These are phyloP conservation scores for Melospiza melodia DNA, from an alignment of 2,113 vertebrate genomes.

Conservation along the genomic window DNA sequence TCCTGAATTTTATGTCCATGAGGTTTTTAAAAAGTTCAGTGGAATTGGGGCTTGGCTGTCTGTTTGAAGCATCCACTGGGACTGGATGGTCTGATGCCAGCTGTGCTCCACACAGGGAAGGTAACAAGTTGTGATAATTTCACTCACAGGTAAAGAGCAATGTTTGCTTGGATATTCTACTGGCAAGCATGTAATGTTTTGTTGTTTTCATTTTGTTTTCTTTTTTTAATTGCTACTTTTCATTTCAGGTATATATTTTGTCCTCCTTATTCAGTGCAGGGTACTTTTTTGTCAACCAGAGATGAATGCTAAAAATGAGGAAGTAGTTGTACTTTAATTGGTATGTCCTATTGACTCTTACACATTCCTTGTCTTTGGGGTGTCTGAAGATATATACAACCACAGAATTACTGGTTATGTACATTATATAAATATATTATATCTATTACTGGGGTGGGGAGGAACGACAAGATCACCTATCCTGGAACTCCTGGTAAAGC, in stretches of 20 bases:
- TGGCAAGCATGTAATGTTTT: neutral
- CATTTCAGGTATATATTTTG: neutral
- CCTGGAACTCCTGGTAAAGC: neutral
- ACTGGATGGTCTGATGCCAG: neutral
- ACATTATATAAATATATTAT: neutral
- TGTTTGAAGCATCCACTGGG: neutral
- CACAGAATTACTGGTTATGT: neutral
- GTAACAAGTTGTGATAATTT: neutral
- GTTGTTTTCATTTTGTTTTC: neutral
- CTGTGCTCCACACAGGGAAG: neutral
- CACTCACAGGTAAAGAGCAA: neutral
- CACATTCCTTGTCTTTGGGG: neutral
- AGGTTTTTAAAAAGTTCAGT: neutral
- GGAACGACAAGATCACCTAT: fast-evolving
- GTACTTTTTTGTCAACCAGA: neutral
- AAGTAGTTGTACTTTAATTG: neutral
- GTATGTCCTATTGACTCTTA: neutral
- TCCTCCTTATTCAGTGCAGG: neutral
- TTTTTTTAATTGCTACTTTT: neutral
- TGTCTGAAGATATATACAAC: neutral
- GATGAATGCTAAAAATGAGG: neutral
- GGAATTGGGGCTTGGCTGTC: neutral
- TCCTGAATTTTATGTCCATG: neutral
- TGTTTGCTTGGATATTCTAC: neutral
- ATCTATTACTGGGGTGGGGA: neutral